Conservation (phyloP, 1,140 invertebrate genomes). For the Pomacea maculata region DNA sequence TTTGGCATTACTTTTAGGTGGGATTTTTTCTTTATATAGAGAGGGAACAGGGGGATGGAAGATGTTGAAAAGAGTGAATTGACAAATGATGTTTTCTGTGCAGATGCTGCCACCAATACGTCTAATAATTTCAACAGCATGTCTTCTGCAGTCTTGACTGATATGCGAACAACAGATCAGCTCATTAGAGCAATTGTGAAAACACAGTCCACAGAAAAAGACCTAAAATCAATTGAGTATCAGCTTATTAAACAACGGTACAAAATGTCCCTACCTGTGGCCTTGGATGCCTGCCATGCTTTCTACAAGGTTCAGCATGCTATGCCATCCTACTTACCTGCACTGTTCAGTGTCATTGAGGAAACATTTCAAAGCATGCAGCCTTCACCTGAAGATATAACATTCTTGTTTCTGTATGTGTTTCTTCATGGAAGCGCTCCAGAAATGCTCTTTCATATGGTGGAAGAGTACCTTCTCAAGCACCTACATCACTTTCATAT, state of each 20-base stretch:
- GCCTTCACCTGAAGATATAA: not conserved
- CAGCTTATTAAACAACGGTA: constrained; percentile 8
- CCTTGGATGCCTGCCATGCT: constrained; percentile 3
- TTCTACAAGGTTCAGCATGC: constrained; percentile 3
- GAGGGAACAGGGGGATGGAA: too few relatives aligned
- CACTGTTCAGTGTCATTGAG: constrained; percentile 12
- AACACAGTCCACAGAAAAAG: too few relatives aligned
- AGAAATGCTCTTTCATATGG: constrained; percentile 2
- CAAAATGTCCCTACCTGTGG: not conserved
- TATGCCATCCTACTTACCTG: constrained; percentile 1
- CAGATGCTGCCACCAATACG: too few relatives aligned
- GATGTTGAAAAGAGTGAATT: too few relatives aligned
- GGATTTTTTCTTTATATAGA: too few relatives aligned
- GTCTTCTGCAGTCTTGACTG: not conserved
- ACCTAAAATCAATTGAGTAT: not conserved
- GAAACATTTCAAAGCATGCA: constrained; percentile 4
- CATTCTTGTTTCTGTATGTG: constrained; percentile 11
- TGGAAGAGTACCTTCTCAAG: constrained; percentile 5
- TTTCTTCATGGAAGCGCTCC: constrained; percentile 17
- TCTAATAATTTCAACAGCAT: too few relatives aligned
- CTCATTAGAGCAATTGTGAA: not conserved
- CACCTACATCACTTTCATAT: constrained; percentile 17
- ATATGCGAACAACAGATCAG: not conserved
- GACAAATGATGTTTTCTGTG: too few relatives aligned
- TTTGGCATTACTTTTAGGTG: too few relatives aligned